Conservation (phyloP, 2,113 vertebrate species). For the Spea multiplicata region DNA sequence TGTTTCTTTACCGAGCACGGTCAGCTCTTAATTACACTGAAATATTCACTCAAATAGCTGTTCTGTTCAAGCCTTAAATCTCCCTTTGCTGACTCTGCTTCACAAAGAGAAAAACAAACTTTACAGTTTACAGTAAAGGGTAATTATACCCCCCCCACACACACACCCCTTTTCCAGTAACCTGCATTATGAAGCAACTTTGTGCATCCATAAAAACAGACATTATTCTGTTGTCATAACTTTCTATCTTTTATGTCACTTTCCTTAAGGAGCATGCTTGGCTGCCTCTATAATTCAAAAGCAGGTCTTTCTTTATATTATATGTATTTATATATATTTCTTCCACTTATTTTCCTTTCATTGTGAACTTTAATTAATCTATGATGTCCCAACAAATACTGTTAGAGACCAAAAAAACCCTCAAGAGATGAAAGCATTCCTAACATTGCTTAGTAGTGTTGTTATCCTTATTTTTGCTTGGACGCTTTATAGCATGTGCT, state of each 20-base stretch:
- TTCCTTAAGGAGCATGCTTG: slow-evolving; percentile 3
- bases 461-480: slow-evolving; percentile 32
- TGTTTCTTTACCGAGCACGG: too few relatives aligned
- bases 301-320: background rate
- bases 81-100: too few relatives aligned
- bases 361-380: slow-evolving; percentile 22
- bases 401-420: slow-evolving; percentile 9
- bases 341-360: slow-evolving; percentile 25
- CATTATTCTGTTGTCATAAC: background rate
- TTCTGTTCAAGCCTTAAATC: background rate
- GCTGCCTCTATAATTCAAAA: background rate
- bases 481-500: slow-evolving; percentile 35
- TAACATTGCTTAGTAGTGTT: slow-evolving; percentile 24
- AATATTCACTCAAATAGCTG: too few relatives aligned
- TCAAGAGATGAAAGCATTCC: slow-evolving; percentile 45
- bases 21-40: too few relatives aligned
- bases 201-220: background rate
- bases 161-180: background rate
- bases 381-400: slow-evolving; percentile 35
- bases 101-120: background rate
- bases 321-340: background rate
- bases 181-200: background rate
- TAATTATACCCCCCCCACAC: slow-evolving; percentile 12
- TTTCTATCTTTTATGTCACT: background rate
- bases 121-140: slow-evolving; percentile 12